Percentiles rank a stretch among this genome's conserved stretches.
These are phyloP conservation scores for Littorina saxatilis DNA, from an alignment of 1,140 invertebrate genomes.

Conservation along the genomic window DNA sequence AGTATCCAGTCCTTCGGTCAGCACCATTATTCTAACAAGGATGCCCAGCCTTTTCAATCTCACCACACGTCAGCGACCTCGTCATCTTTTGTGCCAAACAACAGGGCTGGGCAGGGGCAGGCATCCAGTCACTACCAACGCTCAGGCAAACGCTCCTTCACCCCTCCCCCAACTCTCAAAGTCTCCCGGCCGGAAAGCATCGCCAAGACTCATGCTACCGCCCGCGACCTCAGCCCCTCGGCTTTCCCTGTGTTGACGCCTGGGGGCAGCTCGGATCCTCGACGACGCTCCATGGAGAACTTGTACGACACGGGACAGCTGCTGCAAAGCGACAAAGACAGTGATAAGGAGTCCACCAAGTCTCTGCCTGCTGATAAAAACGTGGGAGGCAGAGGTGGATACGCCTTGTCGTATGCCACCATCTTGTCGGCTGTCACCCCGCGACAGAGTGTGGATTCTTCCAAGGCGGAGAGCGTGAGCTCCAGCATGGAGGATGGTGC, in stretches of 20 bases:
- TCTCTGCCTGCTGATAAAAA: constrained; percentile 63
- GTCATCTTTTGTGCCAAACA: no score
- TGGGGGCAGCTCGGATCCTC: constrained; percentile 47
- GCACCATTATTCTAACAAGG: neutral
- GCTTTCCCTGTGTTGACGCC: constrained; percentile 63
- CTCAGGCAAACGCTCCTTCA: constrained; percentile 42
- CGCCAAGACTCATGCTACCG: no score
- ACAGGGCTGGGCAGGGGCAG: constrained; percentile 25
- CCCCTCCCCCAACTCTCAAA: constrained; percentile 46
- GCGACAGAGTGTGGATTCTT: constrained; percentile 29
- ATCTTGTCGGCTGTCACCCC: constrained; percentile 60
- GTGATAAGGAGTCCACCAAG: constrained; percentile 70
- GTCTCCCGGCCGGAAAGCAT: constrained; percentile 7
- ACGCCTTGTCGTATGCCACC: constrained; percentile 67
- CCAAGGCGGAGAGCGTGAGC: constrained; percentile 38
- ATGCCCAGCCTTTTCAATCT: neutral
- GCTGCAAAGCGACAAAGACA: constrained; percentile 60
- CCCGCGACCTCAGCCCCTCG: constrained; percentile 65
- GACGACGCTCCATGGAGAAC: constrained; percentile 67
- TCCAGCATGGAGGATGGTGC: constrained; percentile 37
- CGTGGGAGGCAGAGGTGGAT: constrained; percentile 41
- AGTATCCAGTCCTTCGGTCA: neutral
- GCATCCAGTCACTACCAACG: neutral
- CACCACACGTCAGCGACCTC: neutral
- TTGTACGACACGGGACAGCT: constrained; percentile 50